These are phyloP conservation scores for Sussaba pulchella DNA, from an alignment of 2,888 invertebrate genomes.

Conservation along the genomic window DNA sequence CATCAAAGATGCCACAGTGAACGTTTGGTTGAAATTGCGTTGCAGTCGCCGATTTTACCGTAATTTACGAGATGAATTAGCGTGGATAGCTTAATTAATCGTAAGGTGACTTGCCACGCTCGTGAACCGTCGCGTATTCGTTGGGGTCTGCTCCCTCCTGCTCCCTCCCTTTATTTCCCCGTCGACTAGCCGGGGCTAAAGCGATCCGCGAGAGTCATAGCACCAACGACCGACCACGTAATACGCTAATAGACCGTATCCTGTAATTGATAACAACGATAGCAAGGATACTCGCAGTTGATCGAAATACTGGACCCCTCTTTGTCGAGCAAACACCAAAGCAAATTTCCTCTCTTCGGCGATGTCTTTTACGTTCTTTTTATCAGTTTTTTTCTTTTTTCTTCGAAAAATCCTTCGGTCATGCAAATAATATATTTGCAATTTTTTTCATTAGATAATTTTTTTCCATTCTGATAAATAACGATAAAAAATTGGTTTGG, in stretches of 20 bases:
- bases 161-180: too few relatives aligned
- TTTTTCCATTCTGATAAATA: too few relatives aligned
- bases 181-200: conserved; percentile 56
- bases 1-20: neutral
- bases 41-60: conserved; percentile 26
- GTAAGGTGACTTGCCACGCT: conserved; percentile 53
- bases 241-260: conserved; percentile 77
- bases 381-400: neutral
- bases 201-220: conserved; percentile 65
- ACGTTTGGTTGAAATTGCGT: conserved; percentile 37
- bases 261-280: conserved; percentile 68
- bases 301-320: conserved; percentile 47
- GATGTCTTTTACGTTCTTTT: neutral
- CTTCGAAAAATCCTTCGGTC: too few relatives aligned
- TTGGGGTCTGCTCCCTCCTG: too few relatives aligned
- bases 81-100: conserved; percentile 49
- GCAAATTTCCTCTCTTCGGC: conserved; percentile 7
- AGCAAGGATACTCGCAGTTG: conserved; percentile 37
- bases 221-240: conserved; percentile 61
- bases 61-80: conserved; percentile 19
- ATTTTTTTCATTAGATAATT: too few relatives aligned
- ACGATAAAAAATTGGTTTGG: too few relatives aligned
- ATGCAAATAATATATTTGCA: too few relatives aligned
- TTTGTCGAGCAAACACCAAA: neutral
- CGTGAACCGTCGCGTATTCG: conserved; percentile 50